Evolutionary conservation across 1,140 invertebrate genomes (phyloP), one percentile per base, ranked within the genome.

Genomic region (Vollenhovia emeryi): DNA sequence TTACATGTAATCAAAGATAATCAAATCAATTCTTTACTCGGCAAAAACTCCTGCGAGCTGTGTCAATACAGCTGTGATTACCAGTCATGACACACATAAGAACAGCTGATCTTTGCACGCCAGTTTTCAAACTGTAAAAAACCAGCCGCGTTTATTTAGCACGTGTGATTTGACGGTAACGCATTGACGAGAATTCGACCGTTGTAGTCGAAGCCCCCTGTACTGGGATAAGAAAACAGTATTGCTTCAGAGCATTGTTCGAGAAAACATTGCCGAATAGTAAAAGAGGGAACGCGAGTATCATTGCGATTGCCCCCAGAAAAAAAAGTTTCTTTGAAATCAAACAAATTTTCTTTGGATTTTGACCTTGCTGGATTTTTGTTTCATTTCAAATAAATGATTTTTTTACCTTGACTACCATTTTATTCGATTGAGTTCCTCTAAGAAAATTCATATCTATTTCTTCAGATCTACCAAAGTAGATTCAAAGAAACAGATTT

Each of bases 1-100:
- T 43, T 43, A 43, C 57, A 24, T 43, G 13, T 3, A 43, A 76
- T 62, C 24, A 15, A 33, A 74, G 21, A 40, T 40, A 15, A 24
- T n/a, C n/a, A n/a, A n/a, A n/a, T 69, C 24, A 18, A 57, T 57
- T 74, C 33, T 27, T 57, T 40, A 18, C 21, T 57, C 71, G 33
- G 15, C 8, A 24, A 13, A 40, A 43, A 13, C 18, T 21, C 7
- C 55, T 15, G 9, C 55, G 45, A 76, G 57, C 24, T 76, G 36
- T 21, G 40, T 76, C 74, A 76, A 62, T 76, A 76, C 74, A 62
- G 55, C 74, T 76, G 57, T 76, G 36, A 13, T 76, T 76, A 7
- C 55, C 18, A 45, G 33, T 76, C 33, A 13, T 52, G 27, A 52
- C 15, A 55, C 18, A 33, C 45, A 3, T 57, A 57, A 24, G 55